Evolutionary conservation across 1,140 invertebrate species (phyloP).

Genomic region (Metaphire vulgaris): DNA sequence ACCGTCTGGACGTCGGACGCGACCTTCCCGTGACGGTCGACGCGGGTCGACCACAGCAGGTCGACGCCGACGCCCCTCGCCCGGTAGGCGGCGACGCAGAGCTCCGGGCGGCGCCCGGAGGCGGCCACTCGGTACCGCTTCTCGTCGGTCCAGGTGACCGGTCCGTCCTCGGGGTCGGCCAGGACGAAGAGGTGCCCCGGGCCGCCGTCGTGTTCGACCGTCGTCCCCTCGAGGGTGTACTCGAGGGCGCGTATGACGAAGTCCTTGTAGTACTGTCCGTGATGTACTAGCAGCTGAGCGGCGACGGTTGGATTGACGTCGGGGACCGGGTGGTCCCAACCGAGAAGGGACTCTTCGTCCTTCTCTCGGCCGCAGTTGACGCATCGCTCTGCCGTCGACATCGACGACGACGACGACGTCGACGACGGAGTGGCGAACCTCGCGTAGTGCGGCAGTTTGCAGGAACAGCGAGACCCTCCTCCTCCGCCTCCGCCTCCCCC

Average conservation of each 20-base stretch:
- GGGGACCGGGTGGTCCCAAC: not conserved
- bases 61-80: constrained; percentile 19
- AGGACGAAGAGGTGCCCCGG: constrained; percentile 24
- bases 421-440: not conserved
- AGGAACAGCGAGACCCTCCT: not conserved
- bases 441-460: not conserved
- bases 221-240: constrained; percentile 17
- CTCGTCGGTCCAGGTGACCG: constrained; percentile 15
- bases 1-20: constrained; percentile 13
- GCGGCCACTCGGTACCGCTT: constrained; percentile 22
- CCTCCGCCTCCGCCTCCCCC: no score
- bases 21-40: constrained; percentile 13
- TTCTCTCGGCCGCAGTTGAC: not conserved
- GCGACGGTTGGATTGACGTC: not conserved
- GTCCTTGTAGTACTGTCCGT: not conserved
- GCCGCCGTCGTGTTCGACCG: constrained; percentile 14
- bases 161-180: constrained; percentile 13
- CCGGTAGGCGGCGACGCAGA: constrained; percentile 16
- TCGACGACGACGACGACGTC: not conserved
- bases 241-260: not conserved
- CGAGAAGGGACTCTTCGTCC: not conserved
- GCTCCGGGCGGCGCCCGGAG: constrained; percentile 18
- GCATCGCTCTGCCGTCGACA: not conserved
- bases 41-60: constrained; percentile 18
- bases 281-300: not conserved